A percentile compares a stretch with the other conserved stretches of the same genome.
Conservation (phyloP, 2,113 vertebrate genomes). For the Carollia perspicillata region DNA sequence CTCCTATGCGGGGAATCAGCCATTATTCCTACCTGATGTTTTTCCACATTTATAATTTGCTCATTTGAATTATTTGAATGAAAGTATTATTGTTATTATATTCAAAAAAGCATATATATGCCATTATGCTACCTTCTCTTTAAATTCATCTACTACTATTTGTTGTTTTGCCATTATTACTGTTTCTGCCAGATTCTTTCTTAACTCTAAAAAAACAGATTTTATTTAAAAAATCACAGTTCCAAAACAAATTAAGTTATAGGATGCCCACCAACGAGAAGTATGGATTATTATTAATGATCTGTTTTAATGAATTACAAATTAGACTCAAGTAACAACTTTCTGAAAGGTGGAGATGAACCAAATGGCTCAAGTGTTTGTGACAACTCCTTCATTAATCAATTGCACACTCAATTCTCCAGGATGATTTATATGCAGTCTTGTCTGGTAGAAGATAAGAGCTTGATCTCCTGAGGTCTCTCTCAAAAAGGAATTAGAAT, state of each 20-base stretch:
- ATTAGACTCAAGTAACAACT: neutral
- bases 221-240: neutral
- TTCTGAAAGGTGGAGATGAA: neutral
- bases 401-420: neutral
- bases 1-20: neutral
- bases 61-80: neutral
- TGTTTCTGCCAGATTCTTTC: neutral
- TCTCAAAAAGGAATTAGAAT: neutral
- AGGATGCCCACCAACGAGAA: neutral
- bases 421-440: neutral
- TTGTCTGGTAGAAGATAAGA: neutral
- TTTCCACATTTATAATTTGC: slow-evolving; percentile 35
- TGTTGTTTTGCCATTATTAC: neutral
- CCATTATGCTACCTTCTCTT: slow-evolving; percentile 9
- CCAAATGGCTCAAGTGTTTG: neutral
- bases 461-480: neutral
- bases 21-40: neutral
- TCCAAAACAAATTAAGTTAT: neutral
- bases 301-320: neutral
- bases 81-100: slow-evolving; percentile 20
- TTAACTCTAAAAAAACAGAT: neutral
- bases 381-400: neutral
- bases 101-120: neutral
- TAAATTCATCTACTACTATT: neutral
- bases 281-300: neutral